Evolutionary conservation across 2,888 invertebrate genomes (phyloP).

Genomic region (Mythimna loreyi): DNA sequence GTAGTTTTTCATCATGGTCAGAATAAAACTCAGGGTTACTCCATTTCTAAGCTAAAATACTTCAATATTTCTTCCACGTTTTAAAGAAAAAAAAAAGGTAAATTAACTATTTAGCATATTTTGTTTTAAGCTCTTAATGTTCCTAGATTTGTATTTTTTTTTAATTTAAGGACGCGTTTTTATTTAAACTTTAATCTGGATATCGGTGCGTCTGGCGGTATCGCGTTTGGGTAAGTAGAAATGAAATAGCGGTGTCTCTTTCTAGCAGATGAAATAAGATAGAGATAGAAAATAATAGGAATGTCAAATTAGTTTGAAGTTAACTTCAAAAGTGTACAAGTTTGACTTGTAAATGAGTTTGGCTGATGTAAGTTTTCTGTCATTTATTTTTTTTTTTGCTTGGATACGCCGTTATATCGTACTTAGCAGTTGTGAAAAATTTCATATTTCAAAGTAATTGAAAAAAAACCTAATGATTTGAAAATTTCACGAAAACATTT

Average conservation of each 20-base stretch:
- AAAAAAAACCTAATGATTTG: too few relatives aligned
- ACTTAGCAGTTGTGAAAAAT: neutral
- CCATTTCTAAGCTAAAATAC: conserved; percentile 7
- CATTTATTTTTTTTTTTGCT: neutral
- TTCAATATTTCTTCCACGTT: conserved; percentile 71
- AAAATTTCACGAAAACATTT: too few relatives aligned
- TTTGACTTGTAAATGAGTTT: conserved; percentile 1
- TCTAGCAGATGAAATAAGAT: conserved; percentile 3
- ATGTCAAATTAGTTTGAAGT: conserved; percentile 4
- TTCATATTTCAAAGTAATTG: too few relatives aligned
- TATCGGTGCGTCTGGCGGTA: conserved; percentile 57
- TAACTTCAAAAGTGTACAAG: conserved; percentile 5
- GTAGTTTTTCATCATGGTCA: too few relatives aligned
- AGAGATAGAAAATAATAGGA: neutral
- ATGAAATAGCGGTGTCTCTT: neutral
- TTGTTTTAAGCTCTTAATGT: conserved; percentile 87
- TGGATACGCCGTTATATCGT: neutral
- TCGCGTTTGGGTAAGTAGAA: conserved; percentile 37
- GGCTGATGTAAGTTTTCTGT: neutral
- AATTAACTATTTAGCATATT: conserved; percentile 85
- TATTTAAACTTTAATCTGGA: conserved; percentile 46
- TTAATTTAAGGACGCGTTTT: conserved; percentile 68
- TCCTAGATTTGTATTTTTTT: conserved; percentile 87
- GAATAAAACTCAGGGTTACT: neutral
- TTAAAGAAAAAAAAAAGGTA: conserved; percentile 50